Conservation (phyloP, 2,888 invertebrate species). For the Chrysolina haemoptera region DNA sequence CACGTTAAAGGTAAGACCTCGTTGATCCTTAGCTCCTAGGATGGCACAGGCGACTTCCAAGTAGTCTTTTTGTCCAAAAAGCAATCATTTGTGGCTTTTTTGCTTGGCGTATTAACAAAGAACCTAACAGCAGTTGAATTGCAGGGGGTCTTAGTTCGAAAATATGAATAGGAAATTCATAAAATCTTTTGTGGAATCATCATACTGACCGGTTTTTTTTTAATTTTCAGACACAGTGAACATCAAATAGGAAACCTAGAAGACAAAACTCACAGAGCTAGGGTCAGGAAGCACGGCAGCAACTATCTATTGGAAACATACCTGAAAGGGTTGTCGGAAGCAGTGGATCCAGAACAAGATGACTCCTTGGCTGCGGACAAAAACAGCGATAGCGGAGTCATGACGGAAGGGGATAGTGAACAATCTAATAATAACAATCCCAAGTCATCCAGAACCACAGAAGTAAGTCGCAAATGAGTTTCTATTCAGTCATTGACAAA, state of each 20-base stretch:
- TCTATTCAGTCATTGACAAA: too few relatives aligned
- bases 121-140: too few relatives aligned
- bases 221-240: constrained; percentile 71
- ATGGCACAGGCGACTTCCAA: too few relatives aligned
- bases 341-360: constrained; percentile 66
- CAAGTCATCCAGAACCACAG: constrained; percentile 61
- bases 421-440: constrained; percentile 64
- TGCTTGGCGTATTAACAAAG: too few relatives aligned
- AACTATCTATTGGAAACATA: constrained; percentile 87
- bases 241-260: constrained; percentile 85
- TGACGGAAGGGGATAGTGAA: constrained; percentile 77
- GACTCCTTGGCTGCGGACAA: constrained; percentile 72
- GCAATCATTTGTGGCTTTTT: too few relatives aligned
- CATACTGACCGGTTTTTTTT: neutral
- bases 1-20: too few relatives aligned
- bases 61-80: too few relatives aligned
- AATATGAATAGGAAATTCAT: too few relatives aligned
- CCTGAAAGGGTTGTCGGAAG: constrained; percentile 74
- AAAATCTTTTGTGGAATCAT: too few relatives aligned
- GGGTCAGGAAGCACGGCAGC: constrained; percentile 83
- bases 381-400: constrained; percentile 81
- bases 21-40: too few relatives aligned
- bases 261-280: constrained; percentile 82
- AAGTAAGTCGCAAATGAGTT: constrained; percentile 55
- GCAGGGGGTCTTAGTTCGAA: too few relatives aligned